Base-by-base conservation (phyloP, 2,888 invertebrate species). In the Agriopis marginaria region DNA sequence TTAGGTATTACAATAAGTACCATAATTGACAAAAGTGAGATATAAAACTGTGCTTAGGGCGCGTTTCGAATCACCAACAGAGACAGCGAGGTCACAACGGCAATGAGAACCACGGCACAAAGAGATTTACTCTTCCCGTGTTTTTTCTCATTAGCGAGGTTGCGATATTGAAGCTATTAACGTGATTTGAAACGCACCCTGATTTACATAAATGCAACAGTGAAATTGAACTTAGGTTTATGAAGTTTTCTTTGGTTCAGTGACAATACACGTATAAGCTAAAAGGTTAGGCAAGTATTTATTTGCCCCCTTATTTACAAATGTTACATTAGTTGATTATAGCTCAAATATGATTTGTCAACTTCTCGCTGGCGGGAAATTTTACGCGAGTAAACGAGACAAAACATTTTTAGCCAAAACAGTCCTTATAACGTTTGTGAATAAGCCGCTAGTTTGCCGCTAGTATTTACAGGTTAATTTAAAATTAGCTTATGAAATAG, bases 201-300 rank as follows among this genome's bases (percentile, higher is more conserved):
- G 32, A 32, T 32, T 32, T 40, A 39, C 54, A 39, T 32, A 58
- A 58, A 58, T 45, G 58, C 45, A 45, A 45, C 32, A 45, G 45
- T 10, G 32, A 58, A 47, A 58, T 32, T 23, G 32, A 51, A 12
- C 44, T 39, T 14, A 39, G 50, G 42, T 40, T 40, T 61, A 54
- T 44, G 23, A 67, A 56, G 56, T 66, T 55, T 65, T 67, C 62
- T 68, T 68, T 63, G 63, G 63, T 68, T 63, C 53, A 44, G 51
- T 68, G 40, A 42, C 40, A 47, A 17, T 42, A 55, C 55, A 59
- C 44, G 8, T 62, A 23, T 53, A 62, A 45, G 45, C 14, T 40
- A 32, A 58, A 45, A 45, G n/a, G 55, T 32, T 58, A 58, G 17
- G 56, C 56, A 56, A 45, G 8, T 45, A 17, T 56, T 4, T 17